Conservation (phyloP, 2,113 vertebrate species). For the Coreoperca whiteheadi region DNA sequence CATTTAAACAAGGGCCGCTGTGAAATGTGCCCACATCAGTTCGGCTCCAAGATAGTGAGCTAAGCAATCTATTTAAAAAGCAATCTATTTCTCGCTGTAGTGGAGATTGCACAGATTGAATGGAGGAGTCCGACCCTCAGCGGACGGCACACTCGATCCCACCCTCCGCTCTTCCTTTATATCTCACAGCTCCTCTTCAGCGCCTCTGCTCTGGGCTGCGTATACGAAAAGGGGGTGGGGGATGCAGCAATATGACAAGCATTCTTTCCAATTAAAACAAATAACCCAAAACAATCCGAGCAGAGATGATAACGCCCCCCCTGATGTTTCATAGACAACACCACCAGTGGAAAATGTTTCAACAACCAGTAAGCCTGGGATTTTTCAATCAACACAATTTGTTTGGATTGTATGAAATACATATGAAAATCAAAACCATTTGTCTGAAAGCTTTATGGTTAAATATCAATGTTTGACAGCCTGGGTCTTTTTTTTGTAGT, state of each 20-base stretch:
- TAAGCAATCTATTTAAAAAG: conserved; percentile 86
- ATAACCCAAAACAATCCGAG: conserved; percentile 16
- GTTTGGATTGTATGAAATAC: background rate
- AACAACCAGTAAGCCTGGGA: background rate
- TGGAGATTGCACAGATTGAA: conserved; percentile 82
- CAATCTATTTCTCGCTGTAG: conserved; percentile 81
- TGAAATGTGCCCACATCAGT: conserved; percentile 81
- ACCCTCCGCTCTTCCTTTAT: conserved; percentile 69
- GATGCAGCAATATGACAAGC: conserved; percentile 7
- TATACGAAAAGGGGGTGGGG: background rate
- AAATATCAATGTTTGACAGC: background rate
- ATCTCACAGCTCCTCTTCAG: conserved; percentile 73
- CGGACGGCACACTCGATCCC: conserved; percentile 69
- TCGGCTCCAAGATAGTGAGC: conserved; percentile 76
- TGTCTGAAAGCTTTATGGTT: background rate
- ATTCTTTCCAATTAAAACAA: conserved; percentile 41
- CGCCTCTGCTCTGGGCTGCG: conserved; percentile 60
- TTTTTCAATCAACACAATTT: background rate
- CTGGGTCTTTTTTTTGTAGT: background rate
- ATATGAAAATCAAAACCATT: background rate
- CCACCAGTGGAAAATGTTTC: background rate
- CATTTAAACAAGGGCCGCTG: conserved; percentile 78
- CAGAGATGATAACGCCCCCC: background rate
- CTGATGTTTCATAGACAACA: background rate
- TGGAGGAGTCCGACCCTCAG: conserved; percentile 79